Percentiles rank a stretch among this genome's conserved stretches.
phyloP scores from a whole-genome alignment of 2,888 invertebrate genomes.

The Amphipyra berbera region DNA sequence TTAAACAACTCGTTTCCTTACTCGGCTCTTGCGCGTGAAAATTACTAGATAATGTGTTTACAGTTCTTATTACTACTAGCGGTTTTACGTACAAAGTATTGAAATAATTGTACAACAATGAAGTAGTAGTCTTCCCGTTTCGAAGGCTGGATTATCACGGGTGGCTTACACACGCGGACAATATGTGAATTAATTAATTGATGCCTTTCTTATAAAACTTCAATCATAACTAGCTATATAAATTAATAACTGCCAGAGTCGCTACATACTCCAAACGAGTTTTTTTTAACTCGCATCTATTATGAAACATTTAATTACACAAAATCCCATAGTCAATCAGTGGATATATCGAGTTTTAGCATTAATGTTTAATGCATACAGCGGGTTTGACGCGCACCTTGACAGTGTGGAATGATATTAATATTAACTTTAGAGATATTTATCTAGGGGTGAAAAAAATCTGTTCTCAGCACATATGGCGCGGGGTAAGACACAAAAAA shows the following conservation, averaged over 20 bases:
- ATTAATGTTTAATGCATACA: conserved; percentile 60
- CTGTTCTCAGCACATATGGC: conserved; percentile 62
- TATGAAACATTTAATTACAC: conserved; percentile 60
- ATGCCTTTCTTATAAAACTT: conserved; percentile 30
- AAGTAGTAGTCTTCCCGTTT: conserved; percentile 4
- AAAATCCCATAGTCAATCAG: conserved; percentile 64
- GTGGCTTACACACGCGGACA: conserved; percentile 21
- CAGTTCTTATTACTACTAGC: neutral
- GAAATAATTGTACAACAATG: conserved; percentile 4
- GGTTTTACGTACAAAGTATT: conserved; percentile 21
- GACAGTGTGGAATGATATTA: conserved; percentile 38
- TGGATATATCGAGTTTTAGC: conserved; percentile 48
- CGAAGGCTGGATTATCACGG: conserved; percentile 16
- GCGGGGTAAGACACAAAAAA: conserved; percentile 69
- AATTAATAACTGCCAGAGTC: conserved; percentile 35
- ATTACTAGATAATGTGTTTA: conserved; percentile 7
- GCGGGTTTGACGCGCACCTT: conserved; percentile 46
- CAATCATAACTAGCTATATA: conserved; percentile 46
- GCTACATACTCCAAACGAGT: conserved; percentile 31
- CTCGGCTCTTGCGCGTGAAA: conserved; percentile 3
- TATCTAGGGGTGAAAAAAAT: conserved; percentile 46
- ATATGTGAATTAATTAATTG: conserved; percentile 49
- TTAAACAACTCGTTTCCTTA: conserved; percentile 22
- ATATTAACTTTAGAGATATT: conserved; percentile 46
- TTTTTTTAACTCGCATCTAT: conserved; percentile 51